These are phyloP conservation scores for Erethizon dorsatum DNA, from an alignment of 2,797 vertebrate genomes.

Conservation along the genomic window DNA sequence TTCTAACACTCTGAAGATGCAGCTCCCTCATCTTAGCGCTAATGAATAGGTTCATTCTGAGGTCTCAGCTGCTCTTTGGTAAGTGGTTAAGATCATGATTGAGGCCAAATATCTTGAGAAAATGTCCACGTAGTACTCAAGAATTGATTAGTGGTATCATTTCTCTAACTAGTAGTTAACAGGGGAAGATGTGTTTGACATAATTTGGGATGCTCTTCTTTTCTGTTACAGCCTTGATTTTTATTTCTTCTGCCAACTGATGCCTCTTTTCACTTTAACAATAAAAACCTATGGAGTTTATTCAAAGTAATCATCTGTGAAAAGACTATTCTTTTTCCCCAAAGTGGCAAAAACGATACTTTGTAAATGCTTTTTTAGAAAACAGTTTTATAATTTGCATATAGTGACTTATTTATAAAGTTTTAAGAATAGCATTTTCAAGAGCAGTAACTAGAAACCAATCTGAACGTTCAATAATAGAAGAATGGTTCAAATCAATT, in stretches of 20 bases:
- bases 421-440: not conserved
- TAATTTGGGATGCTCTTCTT: not conserved
- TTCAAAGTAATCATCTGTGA: not conserved
- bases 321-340: not conserved
- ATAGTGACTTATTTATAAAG: fast-evolving
- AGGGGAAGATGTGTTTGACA: not conserved
- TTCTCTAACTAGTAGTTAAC: not conserved
- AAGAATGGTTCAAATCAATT: not conserved
- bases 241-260: not conserved
- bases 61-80: not conserved
- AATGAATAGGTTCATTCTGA: not conserved
- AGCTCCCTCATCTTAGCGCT: not conserved
- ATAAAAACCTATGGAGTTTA: not conserved
- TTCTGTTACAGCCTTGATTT: not conserved
- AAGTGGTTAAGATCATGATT: not conserved
- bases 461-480: not conserved
- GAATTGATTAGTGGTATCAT: not conserved
- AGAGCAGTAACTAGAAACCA: not conserved
- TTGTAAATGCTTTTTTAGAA: not conserved
- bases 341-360: not conserved
- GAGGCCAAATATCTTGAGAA: not conserved
- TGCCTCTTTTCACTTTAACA: not conserved
- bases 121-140: not conserved
- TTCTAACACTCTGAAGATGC: not conserved
- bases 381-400: not conserved